A percentile compares a stretch with the other conserved stretches of the same genome.
phyloP scores from a whole-genome alignment of 2,888 invertebrate genomes.

The Amiota communis region DNA sequence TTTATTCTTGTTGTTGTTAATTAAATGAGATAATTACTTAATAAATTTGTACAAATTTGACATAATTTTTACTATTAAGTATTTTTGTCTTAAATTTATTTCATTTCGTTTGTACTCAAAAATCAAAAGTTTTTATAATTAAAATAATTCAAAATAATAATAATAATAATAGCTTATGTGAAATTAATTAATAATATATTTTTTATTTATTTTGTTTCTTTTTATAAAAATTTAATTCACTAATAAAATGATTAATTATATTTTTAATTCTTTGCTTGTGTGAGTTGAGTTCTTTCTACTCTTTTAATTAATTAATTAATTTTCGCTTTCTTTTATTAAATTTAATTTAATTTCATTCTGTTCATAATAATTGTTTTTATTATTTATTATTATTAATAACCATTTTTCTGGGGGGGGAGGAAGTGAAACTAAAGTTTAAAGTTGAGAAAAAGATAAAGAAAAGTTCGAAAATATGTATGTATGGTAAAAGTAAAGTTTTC shows the following conservation, averaged over 20 bases:
- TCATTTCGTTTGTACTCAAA: constrained; percentile 48
- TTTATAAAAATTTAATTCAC: constrained; percentile 39
- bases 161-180: too few species aligned
- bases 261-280: constrained; percentile 37
- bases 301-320: constrained; percentile 22
- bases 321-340: constrained; percentile 22
- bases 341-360: background rate
- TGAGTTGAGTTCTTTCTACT: constrained; percentile 26
- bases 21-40: constrained; percentile 7
- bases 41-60: constrained; percentile 21
- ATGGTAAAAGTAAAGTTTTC: too few species aligned
- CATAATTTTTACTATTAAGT: background rate
- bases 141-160: background rate
- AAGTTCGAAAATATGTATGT: too few species aligned
- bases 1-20: constrained; percentile 1
- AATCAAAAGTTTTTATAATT: constrained; percentile 10
- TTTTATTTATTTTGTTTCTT: constrained; percentile 18
- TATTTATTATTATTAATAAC: constrained; percentile 6
- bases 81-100: constrained; percentile 6
- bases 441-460: too few species aligned
- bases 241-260: constrained; percentile 42
- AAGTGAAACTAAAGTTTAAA: constrained; percentile 23
- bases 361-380: background rate
- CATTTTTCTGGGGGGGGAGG: constrained; percentile 31
- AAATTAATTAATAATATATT: too few species aligned